Base-by-base conservation (phyloP, 2,113 vertebrate species). In the Micronisus gabar region DNA sequence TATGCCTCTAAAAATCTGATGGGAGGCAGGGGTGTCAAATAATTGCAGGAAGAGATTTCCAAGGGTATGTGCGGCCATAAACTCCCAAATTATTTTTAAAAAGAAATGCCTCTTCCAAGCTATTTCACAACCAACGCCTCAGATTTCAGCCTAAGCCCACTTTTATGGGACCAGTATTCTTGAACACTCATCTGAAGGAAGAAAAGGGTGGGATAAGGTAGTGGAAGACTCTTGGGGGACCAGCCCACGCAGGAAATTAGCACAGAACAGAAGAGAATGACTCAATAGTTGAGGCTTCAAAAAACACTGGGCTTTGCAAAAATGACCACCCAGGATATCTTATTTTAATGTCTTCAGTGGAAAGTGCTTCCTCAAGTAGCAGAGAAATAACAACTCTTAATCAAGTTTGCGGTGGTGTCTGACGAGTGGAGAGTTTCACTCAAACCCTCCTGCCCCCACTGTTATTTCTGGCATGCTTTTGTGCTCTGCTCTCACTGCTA, bases 401-500 rank as follows among this genome's bases (percentile, higher is more conserved):
- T 36, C 43, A 52, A 89, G 88, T 63, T 79, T 3, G 3, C 0
- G 3, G 45, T 9, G 25, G 34, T 11, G 18, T 19, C 7, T 30
- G 73, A 79, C 0, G 0, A 1, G 0, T 19, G n/a, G 70, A 74
- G 66, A 68, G 58, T 38, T 58, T 56, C 68, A 61, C 47, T 53
- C 61, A 68, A 68, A 29, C 34, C 36, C 45, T 91, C 81, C 74
- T 75, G 66, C 48, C 81, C 90, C 81, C 73, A 67, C 48, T 82
- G 68, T 85, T 85, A 91, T 87, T 95, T 94, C 81, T 82, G 87
- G 81, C 79, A 66, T 0, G 36, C 81, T 81, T 93, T 91, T 89
- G 87, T 76, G 68, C 91, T 87, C 81, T 47, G 68, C 71, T 91
- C 43, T 88, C 66, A 14, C 79, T 86, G 79, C 74, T 85, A 96